Conservation (phyloP, 2,797 vertebrate genomes). For the Trachurus trachurus region DNA sequence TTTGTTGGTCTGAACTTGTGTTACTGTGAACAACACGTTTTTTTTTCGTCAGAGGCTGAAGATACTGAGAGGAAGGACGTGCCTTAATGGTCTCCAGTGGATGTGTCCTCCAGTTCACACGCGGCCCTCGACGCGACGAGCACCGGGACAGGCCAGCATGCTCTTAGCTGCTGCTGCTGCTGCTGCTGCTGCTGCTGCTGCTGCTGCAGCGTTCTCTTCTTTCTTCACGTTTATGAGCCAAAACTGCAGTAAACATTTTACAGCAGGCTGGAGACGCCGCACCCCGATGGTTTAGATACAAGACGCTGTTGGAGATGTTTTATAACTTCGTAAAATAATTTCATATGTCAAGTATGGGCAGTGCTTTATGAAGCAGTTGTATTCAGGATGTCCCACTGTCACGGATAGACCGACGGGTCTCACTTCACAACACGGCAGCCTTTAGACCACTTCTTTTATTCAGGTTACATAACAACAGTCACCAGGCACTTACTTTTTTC, state of each 20-base stretch:
- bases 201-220: conserved; percentile 22
- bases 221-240: conserved; percentile 65
- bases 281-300: conserved; percentile 56
- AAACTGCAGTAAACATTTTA: conserved; percentile 64
- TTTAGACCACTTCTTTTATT: conserved; percentile 79
- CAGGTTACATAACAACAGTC: conserved; percentile 78
- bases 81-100: conserved; percentile 84
- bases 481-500: conserved; percentile 65
- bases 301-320: conserved; percentile 68
- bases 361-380: conserved; percentile 63
- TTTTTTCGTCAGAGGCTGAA: conserved; percentile 62
- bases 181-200: conserved; percentile 4
- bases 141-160: conserved; percentile 56
- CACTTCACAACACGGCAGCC: conserved; percentile 74
- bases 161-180: conserved; percentile 34
- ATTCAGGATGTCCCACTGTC: conserved; percentile 74
- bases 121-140: conserved; percentile 25
- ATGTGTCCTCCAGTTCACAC: conserved; percentile 70
- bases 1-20: conserved; percentile 71
- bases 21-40: conserved; percentile 75
- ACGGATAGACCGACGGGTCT: conserved; percentile 59
- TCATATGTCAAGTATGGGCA: conserved; percentile 59
- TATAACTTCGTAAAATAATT: conserved; percentile 76
- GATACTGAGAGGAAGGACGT: conserved; percentile 79
- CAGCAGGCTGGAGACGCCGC: conserved; percentile 52